phyloP scores from a whole-genome alignment of 2,113 vertebrate species.

The Oxyura jamaicensis region DNA sequence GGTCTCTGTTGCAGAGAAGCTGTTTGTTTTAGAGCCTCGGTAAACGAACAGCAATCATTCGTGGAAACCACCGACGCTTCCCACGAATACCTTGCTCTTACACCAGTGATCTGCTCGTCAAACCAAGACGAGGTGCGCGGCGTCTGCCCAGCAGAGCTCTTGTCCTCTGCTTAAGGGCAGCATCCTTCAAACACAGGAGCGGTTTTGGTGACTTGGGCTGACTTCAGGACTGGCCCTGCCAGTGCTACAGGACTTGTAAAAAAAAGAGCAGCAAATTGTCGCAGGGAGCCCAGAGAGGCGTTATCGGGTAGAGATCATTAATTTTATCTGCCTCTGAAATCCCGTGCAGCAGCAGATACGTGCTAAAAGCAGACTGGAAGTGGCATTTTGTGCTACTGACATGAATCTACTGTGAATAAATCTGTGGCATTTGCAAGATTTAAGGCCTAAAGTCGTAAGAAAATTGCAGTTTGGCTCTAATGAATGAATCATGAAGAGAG shows the following conservation, averaged over 20 bases:
- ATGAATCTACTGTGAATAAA: neutral
- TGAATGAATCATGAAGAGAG: neutral
- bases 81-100: neutral
- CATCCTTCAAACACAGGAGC: accelerated
- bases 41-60: neutral
- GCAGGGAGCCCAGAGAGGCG: neutral
- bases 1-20: neutral
- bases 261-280: neutral
- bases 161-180: neutral
- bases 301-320: neutral
- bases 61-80: neutral
- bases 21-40: neutral
- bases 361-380: neutral
- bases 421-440: neutral
- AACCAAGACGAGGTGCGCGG: neutral
- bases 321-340: neutral
- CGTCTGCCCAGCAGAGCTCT: neutral
- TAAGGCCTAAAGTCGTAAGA: neutral
- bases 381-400: neutral
- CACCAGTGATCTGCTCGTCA: too few relatives aligned
- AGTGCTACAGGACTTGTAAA: accelerated
- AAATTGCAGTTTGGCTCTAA: neutral
- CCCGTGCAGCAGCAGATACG: neutral
- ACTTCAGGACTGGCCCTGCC: neutral
- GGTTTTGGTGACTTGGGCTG: neutral